Evolutionary conservation across 2,797 vertebrate species (phyloP), one percentile per base, ranked within the genome.

Genomic region (Anas acuta): DNA sequence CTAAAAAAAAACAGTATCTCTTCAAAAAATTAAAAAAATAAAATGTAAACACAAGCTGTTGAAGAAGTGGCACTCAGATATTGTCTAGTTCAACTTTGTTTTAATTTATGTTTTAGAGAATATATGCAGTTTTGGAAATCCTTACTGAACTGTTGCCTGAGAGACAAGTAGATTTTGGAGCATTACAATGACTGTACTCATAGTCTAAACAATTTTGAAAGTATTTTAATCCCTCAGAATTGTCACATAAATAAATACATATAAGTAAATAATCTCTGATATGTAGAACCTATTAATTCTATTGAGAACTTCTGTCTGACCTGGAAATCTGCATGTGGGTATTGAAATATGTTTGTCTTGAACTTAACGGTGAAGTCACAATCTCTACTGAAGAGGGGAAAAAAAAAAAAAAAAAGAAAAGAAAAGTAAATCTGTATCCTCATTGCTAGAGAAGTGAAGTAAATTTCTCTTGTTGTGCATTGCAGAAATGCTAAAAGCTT

Each of bases 321-420:
- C 80, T 65, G 30, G 25, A 61, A 65, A n/a, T 65, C 66, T 54
- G 37, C 70, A 78, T 58, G 32, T 13, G 64, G 54, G 74, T 72
- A 90, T 78, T 23, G 23, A 81, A 61, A 69, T 70, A 26, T 12
- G 2, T 89, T 87, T 73, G 33, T 96, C 73, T 92, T 60, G 39
- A 91, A 79, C 58, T 91, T 87, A 85, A 89, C 41, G 35, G 89
- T 94, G 62, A 89, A 92, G 67, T 92, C 81, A 92, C 61, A 85
- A 93, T 90, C 18, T 69, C 57, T 28, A 13, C 61, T 96, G 84
- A 94, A 65, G 67, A 77, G 49, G 39, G 39, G 35, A 35, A 35
- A 6, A 87, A 58, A 94, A 80, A 32, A 35, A 84, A 80, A 92
- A 39, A 37, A 35, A 23, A 80, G 60, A 4, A 13, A 73, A 87